Base-by-base conservation (phyloP, 2,888 invertebrate genomes). In the Cataglyphis albicans region DNA sequence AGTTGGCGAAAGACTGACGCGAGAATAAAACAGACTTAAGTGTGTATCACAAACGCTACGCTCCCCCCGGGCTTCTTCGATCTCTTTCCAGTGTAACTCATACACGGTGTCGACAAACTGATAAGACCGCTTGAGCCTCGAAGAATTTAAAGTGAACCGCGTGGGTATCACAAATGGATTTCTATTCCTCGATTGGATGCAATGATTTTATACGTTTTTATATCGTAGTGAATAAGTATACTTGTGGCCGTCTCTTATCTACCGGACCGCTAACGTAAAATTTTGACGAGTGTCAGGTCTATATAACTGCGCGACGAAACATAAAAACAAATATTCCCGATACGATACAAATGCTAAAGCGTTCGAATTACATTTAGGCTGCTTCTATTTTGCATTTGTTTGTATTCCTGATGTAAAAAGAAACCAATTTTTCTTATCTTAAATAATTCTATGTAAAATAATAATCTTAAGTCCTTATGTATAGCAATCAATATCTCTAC, bases 71-170 rank as follows among this genome's bases (percentile, higher is more conserved):
- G 65, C 70, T 87, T 81, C 80, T 83, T 82, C 84, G 67, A 84
- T 85, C 87, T 84, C 82, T 86, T 87, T 88, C 88, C 84, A 86
- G 7, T 21, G 59, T 87, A 86, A 87, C 82, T 84, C 86, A 82
- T 88, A 89, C 90, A 89, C 90, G 88, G 89, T 90, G 91, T 91
- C 91, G 90, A 85, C 90, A 88, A 92, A 93, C 92, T 93, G 93
- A 93, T 93, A 93, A 93, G 92, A 89, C 82, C 70, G 81, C 82
- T 87, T 89, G 83, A 84, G 85, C 72, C 75, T 75, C 85, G 82
- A 59, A 84, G 85, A 86, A 91, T 90, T 89, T 89, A 87, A 90
- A 85, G 84, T 81, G 84, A 87, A 76, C 68, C 72, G 84, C 88
- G 86, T 84, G 90, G 89, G 81, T 90, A 89, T 89, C 84, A 74